phyloP scores from a whole-genome alignment of 2,113 vertebrate species.

The Embiotoca jacksoni region DNA sequence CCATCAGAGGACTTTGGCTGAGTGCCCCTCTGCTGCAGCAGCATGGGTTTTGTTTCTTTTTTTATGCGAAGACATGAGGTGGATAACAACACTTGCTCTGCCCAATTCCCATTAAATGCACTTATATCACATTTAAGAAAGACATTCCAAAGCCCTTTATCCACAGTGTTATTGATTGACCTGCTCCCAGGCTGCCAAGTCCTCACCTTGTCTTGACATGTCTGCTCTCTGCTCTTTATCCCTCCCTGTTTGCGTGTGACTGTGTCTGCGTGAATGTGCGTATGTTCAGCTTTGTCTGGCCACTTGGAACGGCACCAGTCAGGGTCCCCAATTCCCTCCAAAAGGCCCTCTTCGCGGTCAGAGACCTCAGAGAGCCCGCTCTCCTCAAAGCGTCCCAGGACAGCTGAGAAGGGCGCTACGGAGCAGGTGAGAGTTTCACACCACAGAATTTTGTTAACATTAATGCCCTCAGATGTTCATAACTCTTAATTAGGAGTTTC shows the following conservation, averaged over 20 bases:
- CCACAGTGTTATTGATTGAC: conserved; percentile 73
- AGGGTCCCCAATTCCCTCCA: conserved; percentile 89
- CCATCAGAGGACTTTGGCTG: conserved; percentile 45
- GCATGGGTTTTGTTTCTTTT: conserved; percentile 35
- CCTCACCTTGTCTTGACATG: conserved; percentile 63
- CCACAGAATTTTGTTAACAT: conserved; percentile 17
- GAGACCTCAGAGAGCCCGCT: conserved; percentile 89
- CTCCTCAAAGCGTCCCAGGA: conserved; percentile 91
- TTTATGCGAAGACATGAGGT: conserved; percentile 37
- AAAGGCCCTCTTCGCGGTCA: conserved; percentile 88
- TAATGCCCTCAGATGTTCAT: conserved; percentile 45
- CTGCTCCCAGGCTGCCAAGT: conserved; percentile 58
- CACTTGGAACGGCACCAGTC: conserved; percentile 91
- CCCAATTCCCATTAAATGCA: conserved; percentile 64
- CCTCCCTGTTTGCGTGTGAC: conserved; percentile 53
- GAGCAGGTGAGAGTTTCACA: conserved; percentile 91
- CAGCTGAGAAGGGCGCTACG: conserved; percentile 89
- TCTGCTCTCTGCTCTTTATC: conserved; percentile 54
- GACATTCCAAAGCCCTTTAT: conserved; percentile 66
- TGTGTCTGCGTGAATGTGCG: conserved; percentile 48
- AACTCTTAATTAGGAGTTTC: conserved; percentile 57
- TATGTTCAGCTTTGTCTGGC: conserved; percentile 83
- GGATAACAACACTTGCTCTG: conserved; percentile 46
- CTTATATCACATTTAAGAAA: conserved; percentile 72
- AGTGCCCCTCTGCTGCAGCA: conserved; percentile 36